A percentile compares a stretch with the other conserved stretches of the same genome.
Conservation (phyloP, 2,113 vertebrate species). For the Empidonax traillii region DNA sequence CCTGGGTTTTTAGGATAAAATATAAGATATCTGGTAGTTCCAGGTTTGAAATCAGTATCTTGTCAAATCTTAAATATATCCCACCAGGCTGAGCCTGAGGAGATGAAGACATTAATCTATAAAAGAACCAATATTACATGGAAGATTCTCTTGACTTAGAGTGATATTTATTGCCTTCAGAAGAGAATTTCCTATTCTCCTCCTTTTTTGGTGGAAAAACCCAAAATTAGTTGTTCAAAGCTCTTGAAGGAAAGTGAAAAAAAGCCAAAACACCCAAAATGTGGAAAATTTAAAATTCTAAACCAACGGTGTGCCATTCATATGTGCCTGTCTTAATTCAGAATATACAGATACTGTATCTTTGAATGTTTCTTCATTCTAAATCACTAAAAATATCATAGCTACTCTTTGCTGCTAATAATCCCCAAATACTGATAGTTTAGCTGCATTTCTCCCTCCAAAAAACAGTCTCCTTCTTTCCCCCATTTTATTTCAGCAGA, state of each 20-base stretch:
- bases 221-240: background rate
- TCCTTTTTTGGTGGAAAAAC: background rate
- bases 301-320: background rate
- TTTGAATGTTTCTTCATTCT: background rate
- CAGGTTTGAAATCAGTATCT: background rate
- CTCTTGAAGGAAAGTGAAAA: background rate
- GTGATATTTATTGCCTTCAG: background rate
- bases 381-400: background rate
- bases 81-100: background rate
- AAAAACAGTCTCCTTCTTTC: background rate
- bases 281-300: background rate
- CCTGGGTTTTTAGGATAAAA: background rate
- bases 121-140: background rate
- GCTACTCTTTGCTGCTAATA: background rate
- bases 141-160: background rate
- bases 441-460: background rate
- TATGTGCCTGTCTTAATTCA: background rate
- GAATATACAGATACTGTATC: background rate
- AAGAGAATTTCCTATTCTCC: background rate
- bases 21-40: accelerated
- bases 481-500: background rate
- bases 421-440: background rate
- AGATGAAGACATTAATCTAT: background rate
- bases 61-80: background rate
- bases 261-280: background rate